Conservation (phyloP, 2,113 vertebrate species). For the Oncorhynchus tshawytscha region DNA sequence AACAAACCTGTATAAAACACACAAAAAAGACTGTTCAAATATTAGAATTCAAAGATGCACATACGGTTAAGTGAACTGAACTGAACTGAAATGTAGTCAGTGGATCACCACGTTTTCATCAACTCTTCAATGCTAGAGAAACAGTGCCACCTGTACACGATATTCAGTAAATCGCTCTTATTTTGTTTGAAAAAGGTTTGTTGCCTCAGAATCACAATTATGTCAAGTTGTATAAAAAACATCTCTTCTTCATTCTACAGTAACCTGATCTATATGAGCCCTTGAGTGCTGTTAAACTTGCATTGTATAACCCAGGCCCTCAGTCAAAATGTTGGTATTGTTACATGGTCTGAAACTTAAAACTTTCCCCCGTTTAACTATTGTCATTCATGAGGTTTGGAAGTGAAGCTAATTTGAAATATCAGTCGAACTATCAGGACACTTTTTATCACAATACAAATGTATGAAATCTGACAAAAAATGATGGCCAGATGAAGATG, state of each 20-base stretch:
- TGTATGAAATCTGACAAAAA: neutral
- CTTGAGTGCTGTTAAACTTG: neutral
- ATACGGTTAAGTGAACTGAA: slow-evolving; percentile 1
- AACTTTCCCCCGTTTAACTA: neutral
- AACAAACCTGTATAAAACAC: neutral
- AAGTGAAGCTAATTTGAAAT: neutral
- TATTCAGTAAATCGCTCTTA: slow-evolving; percentile 7
- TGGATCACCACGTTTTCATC: neutral
- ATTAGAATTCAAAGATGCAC: neutral
- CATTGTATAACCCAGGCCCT: neutral
- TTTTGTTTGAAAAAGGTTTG: neutral
- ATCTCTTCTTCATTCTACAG: neutral
- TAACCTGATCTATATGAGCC: neutral
- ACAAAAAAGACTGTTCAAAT: neutral
- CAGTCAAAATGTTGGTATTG: neutral
- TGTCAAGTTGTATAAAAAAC: slow-evolving; percentile 8
- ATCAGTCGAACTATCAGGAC: neutral
- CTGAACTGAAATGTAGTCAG: neutral
- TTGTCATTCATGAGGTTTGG: neutral
- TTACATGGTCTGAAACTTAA: neutral
- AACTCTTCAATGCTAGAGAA: slow-evolving; percentile 36
- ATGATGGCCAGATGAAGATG: neutral
- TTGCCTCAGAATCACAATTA: slow-evolving; percentile 1
- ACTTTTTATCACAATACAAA: neutral
- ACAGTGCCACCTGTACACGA: slow-evolving; percentile 47